A percentile compares a stretch with the other conserved stretches of the same genome.
These are phyloP conservation scores for Coecobrya sp. DNA, from an alignment of 2,888 invertebrate species.

Conservation along the genomic window DNA sequence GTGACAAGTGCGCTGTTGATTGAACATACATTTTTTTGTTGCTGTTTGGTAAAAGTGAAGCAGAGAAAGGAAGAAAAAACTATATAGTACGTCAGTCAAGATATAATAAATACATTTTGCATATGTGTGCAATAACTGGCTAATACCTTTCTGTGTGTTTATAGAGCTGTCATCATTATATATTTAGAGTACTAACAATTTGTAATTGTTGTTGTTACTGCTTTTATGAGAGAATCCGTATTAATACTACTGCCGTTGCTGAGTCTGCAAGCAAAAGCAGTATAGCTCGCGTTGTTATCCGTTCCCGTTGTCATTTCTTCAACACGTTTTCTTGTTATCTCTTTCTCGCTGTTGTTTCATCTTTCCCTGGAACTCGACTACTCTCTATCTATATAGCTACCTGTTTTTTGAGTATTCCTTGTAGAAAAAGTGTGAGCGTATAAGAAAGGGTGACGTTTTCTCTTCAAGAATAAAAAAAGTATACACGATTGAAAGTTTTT, in stretches of 20 bases:
- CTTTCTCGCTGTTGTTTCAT: neutral
- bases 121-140: neutral
- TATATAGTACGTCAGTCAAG: neutral
- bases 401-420: neutral
- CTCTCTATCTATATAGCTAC: slow-evolving; percentile 6
- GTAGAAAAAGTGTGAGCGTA: neutral
- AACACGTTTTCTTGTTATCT: neutral
- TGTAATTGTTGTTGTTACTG: neutral
- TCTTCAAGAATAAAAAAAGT: neutral
- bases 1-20: no score
- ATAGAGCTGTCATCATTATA: neutral
- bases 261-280: neutral
- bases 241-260: no score
- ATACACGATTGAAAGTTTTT: no score
- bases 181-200: neutral
- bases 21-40: neutral
- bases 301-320: neutral
- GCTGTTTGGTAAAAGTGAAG: slow-evolving; percentile 1
- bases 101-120: neutral
- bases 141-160: neutral
- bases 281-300: neutral
- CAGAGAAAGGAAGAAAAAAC: neutral
- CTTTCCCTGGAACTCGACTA: slow-evolving; percentile 13
- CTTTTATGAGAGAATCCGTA: neutral
- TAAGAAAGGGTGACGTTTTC: neutral